These are phyloP conservation scores for Catocala fraxini DNA, from an alignment of 2,888 invertebrate species.

Conservation along the genomic window DNA sequence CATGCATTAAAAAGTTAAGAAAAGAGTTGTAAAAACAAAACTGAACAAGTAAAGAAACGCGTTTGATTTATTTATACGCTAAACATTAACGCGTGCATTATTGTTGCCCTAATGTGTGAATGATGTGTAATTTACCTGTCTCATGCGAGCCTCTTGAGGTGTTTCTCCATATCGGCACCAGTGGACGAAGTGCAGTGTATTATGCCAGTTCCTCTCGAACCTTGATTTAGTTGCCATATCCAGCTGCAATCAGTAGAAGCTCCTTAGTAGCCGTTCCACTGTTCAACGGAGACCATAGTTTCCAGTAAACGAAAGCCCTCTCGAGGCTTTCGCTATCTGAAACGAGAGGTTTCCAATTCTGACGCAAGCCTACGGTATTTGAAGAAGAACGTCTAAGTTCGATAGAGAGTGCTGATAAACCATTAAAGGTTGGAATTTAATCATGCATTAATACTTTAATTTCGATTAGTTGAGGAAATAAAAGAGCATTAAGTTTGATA, in stretches of 20 bases:
- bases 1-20: constrained; percentile 58
- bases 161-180: constrained; percentile 92
- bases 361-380: constrained; percentile 77
- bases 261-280: constrained; percentile 82
- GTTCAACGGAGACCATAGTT: constrained; percentile 77
- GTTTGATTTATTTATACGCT: constrained; percentile 6
- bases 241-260: constrained; percentile 88
- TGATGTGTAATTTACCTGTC: constrained; percentile 87
- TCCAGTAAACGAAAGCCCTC: constrained; percentile 81
- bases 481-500: constrained; percentile 41
- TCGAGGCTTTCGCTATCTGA: constrained; percentile 84
- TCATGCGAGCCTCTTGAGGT: constrained; percentile 90
- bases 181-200: constrained; percentile 90
- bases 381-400: constrained; percentile 66
- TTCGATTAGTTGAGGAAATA: constrained; percentile 42
- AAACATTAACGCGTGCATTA: constrained; percentile 18
- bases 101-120: constrained; percentile 44
- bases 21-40: constrained; percentile 65
- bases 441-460: constrained; percentile 61
- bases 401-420: constrained; percentile 59
- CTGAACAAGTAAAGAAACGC: constrained; percentile 40
- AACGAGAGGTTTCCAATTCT: constrained; percentile 87
- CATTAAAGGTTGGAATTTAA: constrained; percentile 63
- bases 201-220: constrained; percentile 89
- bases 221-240: constrained; percentile 87